These are phyloP conservation scores for Megaustenia siamemsis DNA, from an alignment of 2,888 invertebrate genomes.

Conservation along the genomic window DNA sequence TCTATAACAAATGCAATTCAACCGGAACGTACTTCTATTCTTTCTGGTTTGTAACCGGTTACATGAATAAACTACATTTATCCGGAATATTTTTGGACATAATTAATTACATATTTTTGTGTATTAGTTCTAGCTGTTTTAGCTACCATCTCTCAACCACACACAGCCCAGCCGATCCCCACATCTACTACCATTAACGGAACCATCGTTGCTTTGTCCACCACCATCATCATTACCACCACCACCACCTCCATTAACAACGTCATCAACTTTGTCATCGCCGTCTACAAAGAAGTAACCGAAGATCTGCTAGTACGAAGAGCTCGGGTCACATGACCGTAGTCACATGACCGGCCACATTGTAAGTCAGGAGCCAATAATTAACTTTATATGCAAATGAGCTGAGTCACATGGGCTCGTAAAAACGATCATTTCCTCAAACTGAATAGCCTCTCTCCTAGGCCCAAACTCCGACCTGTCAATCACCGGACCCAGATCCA, in stretches of 20 bases:
- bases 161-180: too few species aligned
- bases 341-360: background rate
- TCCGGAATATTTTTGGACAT: too few species aligned
- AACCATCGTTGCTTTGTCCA: background rate
- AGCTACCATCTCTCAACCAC: too few species aligned
- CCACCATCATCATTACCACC: background rate
- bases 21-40: too few species aligned
- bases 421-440: background rate
- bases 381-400: conserved; percentile 21
- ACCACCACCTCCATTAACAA: background rate
- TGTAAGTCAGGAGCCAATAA: background rate
- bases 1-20: too few species aligned
- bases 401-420: background rate
- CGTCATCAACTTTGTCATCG: background rate
- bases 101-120: too few species aligned
- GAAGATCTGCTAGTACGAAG: too few species aligned
- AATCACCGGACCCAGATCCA: background rate
- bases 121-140: too few species aligned
- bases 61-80: too few species aligned
- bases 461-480: background rate
- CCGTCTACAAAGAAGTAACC: background rate
- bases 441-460: background rate
- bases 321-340: too few species aligned
- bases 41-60: too few species aligned
- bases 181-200: too few species aligned